Evolutionary conservation across 2,113 vertebrate genomes (phyloP).

Genomic region (Ancistrus triradiatus): DNA sequence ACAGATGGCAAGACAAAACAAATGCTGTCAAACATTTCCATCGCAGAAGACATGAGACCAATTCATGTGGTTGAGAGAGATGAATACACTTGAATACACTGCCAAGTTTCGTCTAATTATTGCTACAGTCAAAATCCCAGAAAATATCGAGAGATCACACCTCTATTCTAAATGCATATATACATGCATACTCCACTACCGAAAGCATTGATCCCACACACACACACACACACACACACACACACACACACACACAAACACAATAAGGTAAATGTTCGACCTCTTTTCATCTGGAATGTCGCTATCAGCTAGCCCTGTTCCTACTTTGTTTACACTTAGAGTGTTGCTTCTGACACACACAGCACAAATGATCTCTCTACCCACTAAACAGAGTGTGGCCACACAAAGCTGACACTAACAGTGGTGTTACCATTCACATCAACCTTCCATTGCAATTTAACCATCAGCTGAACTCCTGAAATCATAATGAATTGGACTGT

Average conservation of each 20-base stretch:
- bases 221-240: constrained; percentile 9
- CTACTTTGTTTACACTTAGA: constrained; percentile 31
- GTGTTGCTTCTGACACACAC: constrained; percentile 15
- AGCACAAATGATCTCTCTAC: constrained; percentile 16
- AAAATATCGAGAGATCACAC: too few species aligned
- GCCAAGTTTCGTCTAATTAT: too few species aligned
- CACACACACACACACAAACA: constrained; percentile 8
- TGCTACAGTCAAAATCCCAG: too few species aligned
- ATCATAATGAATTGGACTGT: neutral
- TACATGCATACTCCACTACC: neutral
- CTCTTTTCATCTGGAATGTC: constrained; percentile 5
- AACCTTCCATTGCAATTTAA: constrained; percentile 25
- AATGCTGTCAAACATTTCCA: too few species aligned
- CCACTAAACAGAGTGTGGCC: constrained; percentile 10
- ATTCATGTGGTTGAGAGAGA: too few species aligned
- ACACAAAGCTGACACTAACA: constrained; percentile 18
- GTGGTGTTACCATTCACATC: constrained; percentile 10
- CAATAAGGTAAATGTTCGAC: neutral
- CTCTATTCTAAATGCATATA: too few species aligned
- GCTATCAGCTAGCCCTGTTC: constrained; percentile 5
- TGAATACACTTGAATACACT: too few species aligned
- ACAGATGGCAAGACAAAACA: too few species aligned
- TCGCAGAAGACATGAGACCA: too few species aligned
- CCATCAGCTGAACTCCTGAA: constrained; percentile 16
- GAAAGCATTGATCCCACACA: neutral